Evolutionary conservation across 1,140 invertebrate genomes (phyloP).

Genomic region (Meloidogyne hapla): DNA sequence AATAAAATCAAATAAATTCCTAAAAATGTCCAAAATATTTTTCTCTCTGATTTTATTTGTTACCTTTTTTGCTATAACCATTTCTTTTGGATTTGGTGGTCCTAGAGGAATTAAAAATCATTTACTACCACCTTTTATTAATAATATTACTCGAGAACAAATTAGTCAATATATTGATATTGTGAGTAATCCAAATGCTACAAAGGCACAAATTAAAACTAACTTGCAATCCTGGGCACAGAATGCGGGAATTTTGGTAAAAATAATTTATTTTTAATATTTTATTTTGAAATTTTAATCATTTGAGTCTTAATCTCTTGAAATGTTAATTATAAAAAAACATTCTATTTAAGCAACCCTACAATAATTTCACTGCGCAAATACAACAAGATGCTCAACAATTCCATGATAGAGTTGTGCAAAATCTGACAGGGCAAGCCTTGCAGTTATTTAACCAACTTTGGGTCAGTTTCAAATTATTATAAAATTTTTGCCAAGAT

Average conservation of each 20-base stretch:
- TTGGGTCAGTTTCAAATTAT: slow-evolving; percentile 8
- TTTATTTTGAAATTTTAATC: neutral
- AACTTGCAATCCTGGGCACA: slow-evolving; percentile 10
- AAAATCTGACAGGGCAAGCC: neutral
- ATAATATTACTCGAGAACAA: neutral
- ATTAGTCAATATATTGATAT: neutral
- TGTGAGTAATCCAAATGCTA: slow-evolving; percentile 13
- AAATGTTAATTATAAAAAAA: no score
- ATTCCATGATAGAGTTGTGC: slow-evolving; percentile 4
- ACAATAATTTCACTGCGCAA: slow-evolving; percentile 21
- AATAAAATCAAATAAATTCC: neutral
- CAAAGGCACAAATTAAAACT: slow-evolving; percentile 5
- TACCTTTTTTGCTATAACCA: neutral
- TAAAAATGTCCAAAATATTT: neutral
- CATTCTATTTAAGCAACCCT: neutral
- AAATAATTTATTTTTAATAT: neutral
- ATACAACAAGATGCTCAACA: neutral
- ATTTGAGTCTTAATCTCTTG: neutral
- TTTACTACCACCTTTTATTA: slow-evolving; percentile 6
- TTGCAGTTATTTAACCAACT: slow-evolving; percentile 18
- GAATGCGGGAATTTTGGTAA: slow-evolving; percentile 9
- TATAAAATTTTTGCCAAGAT: neutral
- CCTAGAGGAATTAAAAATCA: neutral
- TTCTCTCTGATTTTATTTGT: neutral
- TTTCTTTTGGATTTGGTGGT: neutral